Conservation (phyloP, 2,888 invertebrate genomes). For the Agrilus biguttatus region DNA sequence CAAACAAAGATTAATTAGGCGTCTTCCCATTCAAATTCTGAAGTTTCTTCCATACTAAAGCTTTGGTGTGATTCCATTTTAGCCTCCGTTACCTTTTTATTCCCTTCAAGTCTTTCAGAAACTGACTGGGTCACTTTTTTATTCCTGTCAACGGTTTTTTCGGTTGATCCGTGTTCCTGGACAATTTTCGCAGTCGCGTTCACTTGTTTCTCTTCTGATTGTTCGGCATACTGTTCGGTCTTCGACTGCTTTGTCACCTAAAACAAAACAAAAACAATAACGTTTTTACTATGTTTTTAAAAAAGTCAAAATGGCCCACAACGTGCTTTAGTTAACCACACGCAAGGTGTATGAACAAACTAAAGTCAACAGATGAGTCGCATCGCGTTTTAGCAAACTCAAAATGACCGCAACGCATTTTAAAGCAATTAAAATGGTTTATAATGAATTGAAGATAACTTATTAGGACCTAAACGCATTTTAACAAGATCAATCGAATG, state of each 20-base stretch:
- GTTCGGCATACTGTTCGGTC: constrained; percentile 24
- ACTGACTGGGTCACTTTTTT: constrained; percentile 21
- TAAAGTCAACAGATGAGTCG: too few relatives aligned
- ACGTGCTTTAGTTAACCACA: background rate
- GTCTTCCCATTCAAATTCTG: constrained; percentile 23
- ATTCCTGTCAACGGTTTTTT: constrained; percentile 21
- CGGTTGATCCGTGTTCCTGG: constrained; percentile 22
- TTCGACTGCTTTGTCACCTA: constrained; percentile 27
- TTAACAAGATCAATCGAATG: too few relatives aligned
- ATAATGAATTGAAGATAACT: too few relatives aligned
- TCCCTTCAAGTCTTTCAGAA: constrained; percentile 21
- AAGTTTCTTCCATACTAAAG: constrained; percentile 28
- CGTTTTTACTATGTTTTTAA: background rate
- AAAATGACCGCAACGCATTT: too few relatives aligned
- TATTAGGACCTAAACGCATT: too few relatives aligned
- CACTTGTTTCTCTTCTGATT: constrained; percentile 26
- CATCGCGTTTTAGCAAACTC: too few relatives aligned
- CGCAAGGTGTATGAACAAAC: too few relatives aligned
- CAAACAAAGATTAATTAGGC: constrained; percentile 15
- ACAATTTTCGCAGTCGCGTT: constrained; percentile 25
- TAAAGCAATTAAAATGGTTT: too few relatives aligned
- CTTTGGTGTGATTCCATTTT: constrained; percentile 27
- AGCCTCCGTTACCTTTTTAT: constrained; percentile 24
- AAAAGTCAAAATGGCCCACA: background rate
- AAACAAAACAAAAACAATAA: constrained; percentile 8